Base-by-base conservation (phyloP, 2,113 vertebrate genomes). In the Fukomys damarensis region DNA sequence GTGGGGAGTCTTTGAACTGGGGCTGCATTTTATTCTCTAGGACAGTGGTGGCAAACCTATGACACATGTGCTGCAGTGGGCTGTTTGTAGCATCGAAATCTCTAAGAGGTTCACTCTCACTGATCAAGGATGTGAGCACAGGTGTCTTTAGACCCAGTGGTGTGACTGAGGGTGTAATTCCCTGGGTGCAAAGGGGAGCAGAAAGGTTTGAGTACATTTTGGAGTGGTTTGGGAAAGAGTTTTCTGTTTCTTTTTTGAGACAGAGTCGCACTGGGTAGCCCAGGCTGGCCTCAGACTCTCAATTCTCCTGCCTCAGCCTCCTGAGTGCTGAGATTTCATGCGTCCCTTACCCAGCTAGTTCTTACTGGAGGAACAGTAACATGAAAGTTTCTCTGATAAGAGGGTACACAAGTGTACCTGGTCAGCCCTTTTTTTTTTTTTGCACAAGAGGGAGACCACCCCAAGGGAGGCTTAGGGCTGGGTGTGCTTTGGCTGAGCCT, bases 101-200 rank as follows among this genome's bases (percentile, higher is more conserved):
- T 49, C 13, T 46, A 8, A 77, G 49, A 77, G 43, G 59, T 24
- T 77, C 43, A 49, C 28, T 32, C 3, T 76, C 43, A 17, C 7
- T 77, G 74, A 26, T 32, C 30, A 28, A 66, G n/a, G 86, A 54
- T 0, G 7, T 89, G 89, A 91, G 91, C 86, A 63, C 66, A 58
- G 22, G 86, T 84, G 76, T 17, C 46, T 97, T 92, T 82, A 38
- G 92, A 95, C 86, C 85, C 0, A 14, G 80, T 43, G 74, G 13
- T 90, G 14, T 66, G 74, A 35, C 38, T 41, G 56, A 59, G 46
- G 68, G 49, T 94, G 26, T 80, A 87, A 79, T 92, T 97, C 59
- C 28, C 84, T 80, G 46, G 43, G 14, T 72, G 32, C 77, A 35
- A 58, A 89, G 46, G 80, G 87, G 35, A 84, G 30, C 43, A 22